These are phyloP conservation scores for Eulemur coronatus DNA, from an alignment of 2,797 vertebrate genomes.

Conservation along the genomic window DNA sequence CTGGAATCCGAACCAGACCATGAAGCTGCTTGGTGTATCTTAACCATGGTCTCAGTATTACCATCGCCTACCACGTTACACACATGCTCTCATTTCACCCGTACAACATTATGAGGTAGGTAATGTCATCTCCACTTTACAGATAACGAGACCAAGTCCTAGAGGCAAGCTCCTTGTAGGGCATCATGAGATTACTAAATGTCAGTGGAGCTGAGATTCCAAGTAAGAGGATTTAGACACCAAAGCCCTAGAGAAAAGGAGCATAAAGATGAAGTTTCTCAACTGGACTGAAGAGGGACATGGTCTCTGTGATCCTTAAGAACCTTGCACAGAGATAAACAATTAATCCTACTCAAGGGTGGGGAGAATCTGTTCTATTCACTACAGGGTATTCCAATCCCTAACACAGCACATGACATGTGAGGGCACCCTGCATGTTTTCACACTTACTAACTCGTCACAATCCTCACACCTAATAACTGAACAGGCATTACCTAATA, in stretches of 20 bases:
- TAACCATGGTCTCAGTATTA: not conserved
- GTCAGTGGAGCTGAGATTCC: not conserved
- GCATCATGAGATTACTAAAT: not conserved
- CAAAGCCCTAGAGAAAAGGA: not conserved
- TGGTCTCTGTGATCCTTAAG: not conserved
- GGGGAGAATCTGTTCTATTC: not conserved
- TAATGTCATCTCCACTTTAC: not conserved
- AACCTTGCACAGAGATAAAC: not conserved
- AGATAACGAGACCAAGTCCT: not conserved
- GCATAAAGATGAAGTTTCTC: not conserved
- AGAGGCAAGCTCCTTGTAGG: not conserved
- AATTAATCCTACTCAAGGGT: accelerated
- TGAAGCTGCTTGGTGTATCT: too few relatives aligned
- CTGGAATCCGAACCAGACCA: not conserved
- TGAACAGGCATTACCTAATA: not conserved
- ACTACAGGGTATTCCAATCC: not conserved
- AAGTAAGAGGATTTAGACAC: not conserved
- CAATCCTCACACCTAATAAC: not conserved
- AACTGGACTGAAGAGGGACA: not conserved
- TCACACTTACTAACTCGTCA: not conserved
- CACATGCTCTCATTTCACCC: not conserved
- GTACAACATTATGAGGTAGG: not conserved
- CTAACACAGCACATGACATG: too few relatives aligned
- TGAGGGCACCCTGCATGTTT: not conserved
- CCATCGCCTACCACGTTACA: not conserved